Evolutionary conservation across 2,797 vertebrate species (phyloP), one percentile per base, ranked within the genome.

Genomic region (Acrossocheilus fasciatus): DNA sequence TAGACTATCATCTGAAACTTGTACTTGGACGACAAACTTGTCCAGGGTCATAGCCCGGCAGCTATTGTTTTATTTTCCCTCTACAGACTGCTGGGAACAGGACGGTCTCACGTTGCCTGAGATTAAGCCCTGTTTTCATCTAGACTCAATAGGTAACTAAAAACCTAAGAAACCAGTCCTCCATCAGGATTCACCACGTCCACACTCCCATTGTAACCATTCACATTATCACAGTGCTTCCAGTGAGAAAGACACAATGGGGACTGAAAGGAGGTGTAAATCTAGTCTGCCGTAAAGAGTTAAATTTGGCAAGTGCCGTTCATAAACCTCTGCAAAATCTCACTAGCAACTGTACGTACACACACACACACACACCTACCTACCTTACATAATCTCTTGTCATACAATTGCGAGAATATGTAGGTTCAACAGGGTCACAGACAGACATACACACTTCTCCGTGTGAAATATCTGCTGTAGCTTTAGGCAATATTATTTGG

Each of bases 341-440:
- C 66, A 88, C 90, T 54, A 84, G 93, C 93, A 94, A 93, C 92
- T 92, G 14, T 26, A 66, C 14, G 26, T 23, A 43, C 23, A 74
- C 89, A 87, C 62, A 57, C 34, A 36, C 34, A 36, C 34, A 36
- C 34, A 36, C 30, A 30, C 30, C n/a, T 2, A 86, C 92, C 93
- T 91, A 85, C 92, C 93, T 91, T 88, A 91, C 87, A 88, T 92
- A 91, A 94, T 92, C 92, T 90, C 91, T 92, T 91, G 93, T 93
- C 93, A 93, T 81, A 78, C 88, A 43, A 89, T 88, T 91, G 90
- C 91, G 91, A 92, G 89, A 91, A 90, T 87, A 88, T 90, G 84
- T 92, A 93, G 91, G 92, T 93, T 92, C 91, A 90, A 86, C 73
- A 94, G 66, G 11, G 17, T 52, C 12, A 78, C 18, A 41, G 57